Conservation (phyloP, 2,888 invertebrate genomes). For the Apotomis turbidana region DNA sequence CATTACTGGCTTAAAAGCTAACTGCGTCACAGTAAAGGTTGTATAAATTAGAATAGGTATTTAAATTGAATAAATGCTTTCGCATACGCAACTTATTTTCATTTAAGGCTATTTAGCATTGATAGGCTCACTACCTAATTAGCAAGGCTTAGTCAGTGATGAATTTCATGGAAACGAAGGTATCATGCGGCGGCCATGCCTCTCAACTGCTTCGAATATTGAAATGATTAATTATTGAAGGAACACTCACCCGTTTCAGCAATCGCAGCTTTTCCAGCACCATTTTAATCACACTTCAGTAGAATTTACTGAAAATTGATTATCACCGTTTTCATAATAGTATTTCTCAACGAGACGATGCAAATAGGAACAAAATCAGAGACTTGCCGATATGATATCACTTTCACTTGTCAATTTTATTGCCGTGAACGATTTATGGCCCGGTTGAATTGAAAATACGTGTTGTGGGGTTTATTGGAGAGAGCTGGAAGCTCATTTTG, state of each 20-base stretch:
- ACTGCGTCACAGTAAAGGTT: background rate
- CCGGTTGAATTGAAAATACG: constrained; percentile 43
- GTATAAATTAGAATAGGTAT: background rate
- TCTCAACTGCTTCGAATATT: background rate
- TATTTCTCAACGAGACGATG: constrained; percentile 13
- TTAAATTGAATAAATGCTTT: no score
- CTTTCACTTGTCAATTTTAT: constrained; percentile 59
- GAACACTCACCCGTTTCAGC: constrained; percentile 48
- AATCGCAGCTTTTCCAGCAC: constrained; percentile 49
- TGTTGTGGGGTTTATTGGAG: background rate
- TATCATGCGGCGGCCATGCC: background rate
- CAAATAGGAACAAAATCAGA: constrained; percentile 51
- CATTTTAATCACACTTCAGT: constrained; percentile 47
- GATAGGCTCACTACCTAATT: background rate
- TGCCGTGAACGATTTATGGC: constrained; percentile 53
- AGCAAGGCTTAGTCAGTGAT: background rate
- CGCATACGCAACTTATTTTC: background rate
- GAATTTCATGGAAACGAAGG: background rate
- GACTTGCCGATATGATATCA: constrained; percentile 54
- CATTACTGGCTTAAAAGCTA: background rate
- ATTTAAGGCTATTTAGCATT: background rate
- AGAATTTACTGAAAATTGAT: constrained; percentile 33
- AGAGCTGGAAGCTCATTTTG: constrained; percentile 43
- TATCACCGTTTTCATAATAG: constrained; percentile 44
- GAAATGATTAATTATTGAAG: constrained; percentile 22